Evolutionary conservation across 2,888 invertebrate species (phyloP).

Genomic region (Dryobota labecula): DNA sequence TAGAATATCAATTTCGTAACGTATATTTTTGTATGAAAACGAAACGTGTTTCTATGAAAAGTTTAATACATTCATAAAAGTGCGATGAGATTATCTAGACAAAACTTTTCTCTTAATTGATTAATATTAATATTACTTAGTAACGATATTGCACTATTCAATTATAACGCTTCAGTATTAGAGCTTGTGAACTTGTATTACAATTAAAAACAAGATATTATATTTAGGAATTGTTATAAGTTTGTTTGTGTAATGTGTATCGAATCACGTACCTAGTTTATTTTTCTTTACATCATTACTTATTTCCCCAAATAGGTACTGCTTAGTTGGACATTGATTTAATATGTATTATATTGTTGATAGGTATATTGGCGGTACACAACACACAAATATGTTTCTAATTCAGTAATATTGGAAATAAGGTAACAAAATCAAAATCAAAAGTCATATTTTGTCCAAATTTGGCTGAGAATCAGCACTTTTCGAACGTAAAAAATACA

Average conservation of each 20-base stretch:
- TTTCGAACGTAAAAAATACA: background rate
- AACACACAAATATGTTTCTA: background rate
- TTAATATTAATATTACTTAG: conserved; percentile 5
- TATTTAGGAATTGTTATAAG: conserved; percentile 10
- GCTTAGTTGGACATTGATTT: background rate
- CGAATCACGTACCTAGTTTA: background rate
- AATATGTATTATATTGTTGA: background rate
- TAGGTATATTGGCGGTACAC: too few species aligned
- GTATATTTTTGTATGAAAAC: conserved; percentile 1
- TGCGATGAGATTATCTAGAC: background rate
- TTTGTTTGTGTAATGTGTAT: conserved; percentile 13
- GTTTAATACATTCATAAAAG: background rate
- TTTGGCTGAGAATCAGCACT: too few species aligned
- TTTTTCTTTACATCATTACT: background rate
- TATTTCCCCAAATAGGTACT: background rate
- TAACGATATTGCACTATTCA: conserved; percentile 9
- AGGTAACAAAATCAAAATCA: background rate
- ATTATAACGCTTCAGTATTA: conserved; percentile 31
- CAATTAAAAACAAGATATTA: conserved; percentile 30
- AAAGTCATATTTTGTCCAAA: too few species aligned
- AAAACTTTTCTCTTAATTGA: background rate
- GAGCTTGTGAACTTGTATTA: conserved; percentile 10
- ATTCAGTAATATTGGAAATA: background rate
- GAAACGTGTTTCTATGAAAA: background rate
- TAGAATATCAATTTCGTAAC: conserved; percentile 20